These are phyloP conservation scores for Plagodis dolabraria DNA, from an alignment of 2,888 invertebrate genomes.

Conservation along the genomic window DNA sequence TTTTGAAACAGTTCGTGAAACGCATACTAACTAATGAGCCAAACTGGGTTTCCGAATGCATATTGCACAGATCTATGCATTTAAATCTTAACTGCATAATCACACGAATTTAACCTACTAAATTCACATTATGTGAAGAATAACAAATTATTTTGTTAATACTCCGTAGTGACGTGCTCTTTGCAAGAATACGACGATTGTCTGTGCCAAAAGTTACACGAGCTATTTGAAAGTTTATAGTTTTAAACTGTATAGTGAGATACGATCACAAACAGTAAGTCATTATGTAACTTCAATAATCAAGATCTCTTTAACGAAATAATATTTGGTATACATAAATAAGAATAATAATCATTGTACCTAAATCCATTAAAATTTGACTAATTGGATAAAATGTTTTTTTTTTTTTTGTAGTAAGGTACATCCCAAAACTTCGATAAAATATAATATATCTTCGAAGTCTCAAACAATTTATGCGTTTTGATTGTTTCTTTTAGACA, in stretches of 20 bases:
- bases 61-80: constrained; percentile 19
- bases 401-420: too few relatives aligned
- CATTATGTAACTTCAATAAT: not conserved
- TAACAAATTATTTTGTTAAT: constrained; percentile 40
- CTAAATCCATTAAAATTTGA: too few relatives aligned
- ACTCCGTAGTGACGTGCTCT: constrained; percentile 32
- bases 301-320: too few relatives aligned
- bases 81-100: constrained; percentile 14
- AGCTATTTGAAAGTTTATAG: constrained; percentile 2
- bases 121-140: constrained; percentile 31
- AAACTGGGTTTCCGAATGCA: constrained; percentile 25
- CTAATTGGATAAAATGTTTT: too few relatives aligned
- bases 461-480: too few relatives aligned
- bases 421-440: too few relatives aligned
- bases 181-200: constrained; percentile 32
- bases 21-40: constrained; percentile 34
- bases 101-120: constrained; percentile 30
- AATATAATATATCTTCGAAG: too few relatives aligned
- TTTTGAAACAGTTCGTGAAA: constrained; percentile 12
- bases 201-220: constrained; percentile 42
- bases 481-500: too few relatives aligned
- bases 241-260: not conserved
- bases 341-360: too few relatives aligned
- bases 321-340: too few relatives aligned
- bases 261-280: not conserved